A percentile compares a stretch with the other conserved stretches of the same genome.
Evolutionary conservation across 2,113 vertebrate species (phyloP).

Genomic region (Perca flavescens): DNA sequence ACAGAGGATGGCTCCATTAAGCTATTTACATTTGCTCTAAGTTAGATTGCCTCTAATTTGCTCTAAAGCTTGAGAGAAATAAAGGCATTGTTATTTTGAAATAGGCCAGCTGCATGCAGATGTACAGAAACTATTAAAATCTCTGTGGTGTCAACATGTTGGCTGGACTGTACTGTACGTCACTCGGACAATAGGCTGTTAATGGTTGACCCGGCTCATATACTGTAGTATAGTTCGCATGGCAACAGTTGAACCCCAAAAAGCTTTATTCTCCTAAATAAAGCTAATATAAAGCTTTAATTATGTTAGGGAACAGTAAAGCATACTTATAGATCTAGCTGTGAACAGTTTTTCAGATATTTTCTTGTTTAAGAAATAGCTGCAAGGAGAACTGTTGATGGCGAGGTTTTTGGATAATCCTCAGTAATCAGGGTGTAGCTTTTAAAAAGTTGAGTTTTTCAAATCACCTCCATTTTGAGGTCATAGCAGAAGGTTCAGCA

Average conservation of each 20-base stretch:
- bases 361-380: conserved; percentile 7
- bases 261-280: not conserved
- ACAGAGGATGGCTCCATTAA: conserved; percentile 68
- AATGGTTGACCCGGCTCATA: conserved; percentile 4
- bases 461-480: conserved; percentile 40
- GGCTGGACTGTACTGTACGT: not conserved
- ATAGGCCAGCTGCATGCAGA: conserved; percentile 48
- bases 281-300: not conserved
- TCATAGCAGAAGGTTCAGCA: conserved; percentile 38
- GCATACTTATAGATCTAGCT: not conserved
- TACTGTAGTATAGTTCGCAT: not conserved
- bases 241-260: conserved; percentile 4
- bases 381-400: conserved; percentile 16
- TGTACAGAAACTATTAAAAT: conserved; percentile 5
- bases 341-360: conserved; percentile 1
- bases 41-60: conserved; percentile 73
- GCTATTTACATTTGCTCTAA: conserved; percentile 67
- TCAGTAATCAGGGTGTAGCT: conserved; percentile 3
- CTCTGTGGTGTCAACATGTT: not conserved
- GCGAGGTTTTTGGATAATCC: conserved; percentile 13
- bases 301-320: not conserved
- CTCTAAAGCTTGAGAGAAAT: conserved; percentile 61
- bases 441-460: not conserved
- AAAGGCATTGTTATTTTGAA: conserved; percentile 52
- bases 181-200: not conserved